Evolutionary conservation across 1,140 invertebrate genomes (phyloP).

Genomic region (Orchestia grillus): DNA sequence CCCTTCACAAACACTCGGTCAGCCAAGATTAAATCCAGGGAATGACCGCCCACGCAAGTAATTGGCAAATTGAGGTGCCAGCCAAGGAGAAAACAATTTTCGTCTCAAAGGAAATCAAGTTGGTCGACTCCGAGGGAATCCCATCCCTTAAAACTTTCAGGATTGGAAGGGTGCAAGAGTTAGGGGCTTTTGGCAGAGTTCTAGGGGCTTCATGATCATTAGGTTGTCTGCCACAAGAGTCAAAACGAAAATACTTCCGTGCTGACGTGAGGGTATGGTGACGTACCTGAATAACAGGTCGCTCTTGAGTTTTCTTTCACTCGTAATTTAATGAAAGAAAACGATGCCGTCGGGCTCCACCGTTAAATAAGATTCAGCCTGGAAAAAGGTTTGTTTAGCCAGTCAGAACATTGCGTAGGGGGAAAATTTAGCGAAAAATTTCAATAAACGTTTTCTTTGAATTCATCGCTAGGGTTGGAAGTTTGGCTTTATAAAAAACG

Average conservation of each 20-base stretch:
- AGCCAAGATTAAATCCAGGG: conserved; percentile 27
- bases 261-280: neutral
- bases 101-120: conserved; percentile 52
- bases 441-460: too few species aligned
- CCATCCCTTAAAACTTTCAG: conserved; percentile 2
- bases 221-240: neutral
- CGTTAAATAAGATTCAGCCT: too few species aligned
- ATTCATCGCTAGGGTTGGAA: too few species aligned
- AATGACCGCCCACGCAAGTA: conserved; percentile 52
- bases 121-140: conserved; percentile 3
- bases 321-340: too few species aligned
- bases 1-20: conserved; percentile 51
- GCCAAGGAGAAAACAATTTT: conserved; percentile 55
- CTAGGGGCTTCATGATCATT: neutral
- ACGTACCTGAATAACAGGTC: too few species aligned
- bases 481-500: too few species aligned
- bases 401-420: too few species aligned
- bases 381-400: too few species aligned
- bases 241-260: neutral
- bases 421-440: too few species aligned
- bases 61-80: conserved; percentile 50
- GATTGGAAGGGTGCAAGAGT: conserved; percentile 48
- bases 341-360: too few species aligned
- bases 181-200: neutral
- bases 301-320: too few species aligned